Evolutionary conservation across 2,113 vertebrate species (phyloP), one percentile per base, ranked within the genome.

Genomic region (Capreolus pygargus): DNA sequence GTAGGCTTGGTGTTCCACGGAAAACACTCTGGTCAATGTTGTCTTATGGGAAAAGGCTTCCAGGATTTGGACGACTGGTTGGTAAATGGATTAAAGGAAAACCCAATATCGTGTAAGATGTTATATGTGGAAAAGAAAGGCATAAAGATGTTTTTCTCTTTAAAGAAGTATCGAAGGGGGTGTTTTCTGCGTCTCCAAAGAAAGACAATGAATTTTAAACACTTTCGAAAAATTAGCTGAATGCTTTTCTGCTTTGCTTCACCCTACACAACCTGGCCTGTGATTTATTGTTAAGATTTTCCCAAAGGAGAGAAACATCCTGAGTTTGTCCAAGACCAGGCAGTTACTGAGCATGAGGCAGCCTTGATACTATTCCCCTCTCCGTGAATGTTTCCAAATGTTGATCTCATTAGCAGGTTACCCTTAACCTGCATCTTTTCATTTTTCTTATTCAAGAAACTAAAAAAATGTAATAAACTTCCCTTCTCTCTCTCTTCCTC

Each of bases 401-500:
- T 0, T 6, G 28, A 11, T n/a, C 64, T 61, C 13, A 21, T 47
- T 12, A 7, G 28, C 50, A 39, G 27, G 13, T 30, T 25, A 1
- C 76, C 96, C 74, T 21, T 28, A 52, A 43, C 64, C 70, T 70
- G 33, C 12, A 19, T 76, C 67, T 60, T 36, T 47, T 93, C 28
- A 5, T 57, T 64, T 91, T 70, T 54, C 28, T 61, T 55, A 8
- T 79, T 87, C 25, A 19, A 76, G 45, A 86, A 88, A 47, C 50
- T 55, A 30, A 19, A 55, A 86, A 85, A 30, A 39, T 74, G 25
- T 30, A 39, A 23, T 92, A 36, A 94, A 8, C 19, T 47, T 97
- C 81, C 61, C 43, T 7, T 57, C 78, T 97, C 91, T n/a, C 54
- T 9, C 4, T 82, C 91, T 64, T 87, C 60, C 36, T 88, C 61